phyloP scores from a whole-genome alignment of 2,888 invertebrate genomes.

The Drosophila buzzatii region DNA sequence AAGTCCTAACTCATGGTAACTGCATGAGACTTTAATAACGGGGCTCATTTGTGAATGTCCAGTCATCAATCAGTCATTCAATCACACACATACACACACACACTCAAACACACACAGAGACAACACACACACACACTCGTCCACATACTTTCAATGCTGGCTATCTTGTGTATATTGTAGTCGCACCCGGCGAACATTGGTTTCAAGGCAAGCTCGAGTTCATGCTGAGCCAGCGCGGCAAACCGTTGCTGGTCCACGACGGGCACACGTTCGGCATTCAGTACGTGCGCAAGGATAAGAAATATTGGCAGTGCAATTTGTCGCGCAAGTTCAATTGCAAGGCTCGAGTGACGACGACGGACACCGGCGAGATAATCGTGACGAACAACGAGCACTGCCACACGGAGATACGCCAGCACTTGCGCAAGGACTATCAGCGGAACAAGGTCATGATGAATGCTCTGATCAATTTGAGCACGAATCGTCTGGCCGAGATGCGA shows the following conservation, averaged over 20 bases:
- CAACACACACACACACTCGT: conserved; percentile 19
- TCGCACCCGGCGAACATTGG: conserved; percentile 86
- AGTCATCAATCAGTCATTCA: conserved; percentile 52
- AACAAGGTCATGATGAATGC: conserved; percentile 85
- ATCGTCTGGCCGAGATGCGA: conserved; percentile 77
- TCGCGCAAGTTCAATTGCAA: conserved; percentile 86
- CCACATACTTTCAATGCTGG: conserved; percentile 50
- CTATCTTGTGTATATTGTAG: conserved; percentile 76
- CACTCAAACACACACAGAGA: conserved; percentile 14
- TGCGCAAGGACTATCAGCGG: conserved; percentile 85
- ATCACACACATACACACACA: conserved; percentile 22
- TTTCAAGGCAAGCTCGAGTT: conserved; percentile 85
- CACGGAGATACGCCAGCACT: conserved; percentile 85
- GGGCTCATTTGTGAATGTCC: conserved; percentile 76
- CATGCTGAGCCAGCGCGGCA: conserved; percentile 85
- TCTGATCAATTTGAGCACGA: conserved; percentile 82
- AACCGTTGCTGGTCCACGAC: conserved; percentile 85
- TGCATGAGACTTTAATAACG: conserved; percentile 61
- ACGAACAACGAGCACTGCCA: conserved; percentile 86
- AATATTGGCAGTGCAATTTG: conserved; percentile 86
- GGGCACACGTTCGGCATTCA: conserved; percentile 85
- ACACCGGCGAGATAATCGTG: conserved; percentile 84
- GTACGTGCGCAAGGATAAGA: conserved; percentile 85
- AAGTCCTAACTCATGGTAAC: conserved; percentile 53
- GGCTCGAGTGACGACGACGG: conserved; percentile 85